Base-by-base conservation (phyloP, 2,888 invertebrate genomes). In the Nomada fabriciana region DNA sequence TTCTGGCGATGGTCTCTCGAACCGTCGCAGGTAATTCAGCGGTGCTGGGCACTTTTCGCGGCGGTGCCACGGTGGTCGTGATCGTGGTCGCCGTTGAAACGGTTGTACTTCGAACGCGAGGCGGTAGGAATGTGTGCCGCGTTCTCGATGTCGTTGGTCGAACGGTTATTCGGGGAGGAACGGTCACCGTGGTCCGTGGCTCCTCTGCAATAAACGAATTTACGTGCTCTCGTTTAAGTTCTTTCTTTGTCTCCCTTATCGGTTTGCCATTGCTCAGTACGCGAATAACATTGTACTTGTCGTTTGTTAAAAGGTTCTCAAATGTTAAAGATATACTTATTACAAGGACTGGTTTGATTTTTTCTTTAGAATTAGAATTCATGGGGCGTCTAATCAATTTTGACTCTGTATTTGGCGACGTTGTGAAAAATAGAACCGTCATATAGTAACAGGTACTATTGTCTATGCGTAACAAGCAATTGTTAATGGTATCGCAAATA, bases 171-270 rank as follows among this genome's bases (percentile, higher is more conserved):
- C 91, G 88, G 3, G 90, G 67, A 20, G 92, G 80, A 23, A 92
- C 88, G 0, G 92, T 88, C 0, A 91, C 86, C 0, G 95, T 94
- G 0, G 94, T 91, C 0, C 94, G 93, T 13, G 93, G 92, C 88
- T 96, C 96, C 89, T 96, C 95, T 85, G 94, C n/a, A 53, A 53
- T 18, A 53, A 53, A 20, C 18, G 53, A 53, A 53, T 18, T n/a
- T 18, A 9, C 15, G n/a, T n/a, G 53, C 9, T n/a, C 9, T 53
- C 50, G 13, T 50, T 50, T 50, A 50, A 10, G 18, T 36, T 36
- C 36, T 36, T 36, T 15, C 3, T 11, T 47, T 15, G 11, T 47
- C 47, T 15, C 47, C 47, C 15, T 36, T 36, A 36, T 0, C 1
- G 36, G 36, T 36, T 36, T 36, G 36, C 36, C 7, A 7, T 36